Evolutionary conservation across 2,113 vertebrate species (phyloP), one percentile per base, ranked within the genome.

Genomic region (Macquaria ambigua): DNA sequence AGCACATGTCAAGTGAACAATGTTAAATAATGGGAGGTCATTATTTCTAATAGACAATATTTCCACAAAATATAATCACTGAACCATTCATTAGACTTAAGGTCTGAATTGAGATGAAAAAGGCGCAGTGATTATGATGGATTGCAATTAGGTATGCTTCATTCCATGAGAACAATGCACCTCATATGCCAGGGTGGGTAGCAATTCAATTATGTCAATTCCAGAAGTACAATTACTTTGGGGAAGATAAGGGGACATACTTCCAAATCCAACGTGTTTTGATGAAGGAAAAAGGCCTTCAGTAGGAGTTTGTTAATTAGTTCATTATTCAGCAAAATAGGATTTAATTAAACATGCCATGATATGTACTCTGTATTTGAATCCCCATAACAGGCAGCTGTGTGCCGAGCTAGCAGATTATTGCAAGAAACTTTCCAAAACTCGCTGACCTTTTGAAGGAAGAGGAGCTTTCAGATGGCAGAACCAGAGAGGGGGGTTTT

Each of bases 151-250:
- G 62, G 78, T 78, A 46, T 78, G 63, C 82, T 48, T 82, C 81
- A 63, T 82, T 93, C 88, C 73, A 39, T 71, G 82, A 90, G 91
- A 89, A 94, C 93, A 94, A 94, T 94, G 52, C 88, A 76, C 86
- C 73, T 84, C 77, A 12, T 48, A 85, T 78, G 86, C 75, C 72
- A 66, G 56, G 81, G 69, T 79, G 83, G 82, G 64, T 79, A 73
- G 84, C 87, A 88, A 93, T 92, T 93, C 89, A 94, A 94, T 93
- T 93, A 93, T 88, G 88, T 77, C 89, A 87, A 77, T 94, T 93
- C 79, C 48, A 69, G 83, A 90, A 88, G 68, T 81, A 87, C 86
- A 92, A 93, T 94, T 94, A 90, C 81, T 77, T 81, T 5, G 58
- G 69, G 69, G 20, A 77, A 92, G 94, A 95, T 95, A 93, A 94